Percentiles rank a stretch among this genome's conserved stretches.
Evolutionary conservation across 2,113 vertebrate species (phyloP).

Genomic region (Bambusicola thoracicus): DNA sequence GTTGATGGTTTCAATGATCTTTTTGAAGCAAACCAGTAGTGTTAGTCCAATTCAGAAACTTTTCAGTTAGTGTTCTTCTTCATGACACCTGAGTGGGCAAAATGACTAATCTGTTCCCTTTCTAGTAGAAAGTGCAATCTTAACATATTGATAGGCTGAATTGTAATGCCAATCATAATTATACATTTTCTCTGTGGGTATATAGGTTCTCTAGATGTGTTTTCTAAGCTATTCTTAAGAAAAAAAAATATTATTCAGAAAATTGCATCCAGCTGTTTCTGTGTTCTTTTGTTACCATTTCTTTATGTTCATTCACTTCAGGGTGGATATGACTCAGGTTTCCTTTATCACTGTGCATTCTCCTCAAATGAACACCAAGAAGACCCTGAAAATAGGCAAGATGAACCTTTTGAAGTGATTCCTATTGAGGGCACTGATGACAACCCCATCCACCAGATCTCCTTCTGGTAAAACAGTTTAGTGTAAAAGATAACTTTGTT

Average conservation of each 20-base stretch:
- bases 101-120: neutral
- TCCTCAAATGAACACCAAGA: constrained; percentile 63
- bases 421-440: constrained; percentile 73
- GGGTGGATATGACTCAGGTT: constrained; percentile 91
- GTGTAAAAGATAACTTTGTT: neutral
- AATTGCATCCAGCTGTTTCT: neutral
- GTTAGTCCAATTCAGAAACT: neutral
- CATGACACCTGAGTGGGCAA: neutral
- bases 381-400: constrained; percentile 69
- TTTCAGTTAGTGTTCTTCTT: neutral
- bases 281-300: neutral
- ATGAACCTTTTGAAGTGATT: constrained; percentile 87
- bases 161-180: neutral
- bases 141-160: neutral
- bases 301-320: constrained; percentile 51
- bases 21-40: neutral
- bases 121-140: neutral
- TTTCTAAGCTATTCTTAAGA: neutral
- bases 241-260: neutral
- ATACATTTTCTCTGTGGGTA: neutral
- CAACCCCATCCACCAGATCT: constrained; percentile 83
- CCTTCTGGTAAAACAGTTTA: constrained; percentile 84
- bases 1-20: neutral
- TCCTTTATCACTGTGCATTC: constrained; percentile 92
- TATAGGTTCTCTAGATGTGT: neutral